Conservation (phyloP, 2,113 vertebrate species). For the Patagioenas fasciata region DNA sequence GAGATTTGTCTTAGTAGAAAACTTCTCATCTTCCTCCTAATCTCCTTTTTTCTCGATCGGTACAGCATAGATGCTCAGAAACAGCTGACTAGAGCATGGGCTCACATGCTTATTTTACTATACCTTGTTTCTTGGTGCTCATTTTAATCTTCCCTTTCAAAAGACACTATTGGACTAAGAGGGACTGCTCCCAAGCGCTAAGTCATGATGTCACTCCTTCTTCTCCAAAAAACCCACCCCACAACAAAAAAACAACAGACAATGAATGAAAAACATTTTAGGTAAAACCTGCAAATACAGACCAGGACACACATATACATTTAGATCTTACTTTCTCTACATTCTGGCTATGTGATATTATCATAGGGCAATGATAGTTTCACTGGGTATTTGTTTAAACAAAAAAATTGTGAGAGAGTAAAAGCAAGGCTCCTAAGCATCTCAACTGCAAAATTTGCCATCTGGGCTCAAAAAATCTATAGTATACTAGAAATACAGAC, state of each 20-base stretch:
- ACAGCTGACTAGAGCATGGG: neutral
- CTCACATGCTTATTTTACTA: neutral
- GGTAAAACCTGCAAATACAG: neutral
- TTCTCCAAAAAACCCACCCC: neutral
- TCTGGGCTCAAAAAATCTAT: neutral
- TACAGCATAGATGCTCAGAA: neutral
- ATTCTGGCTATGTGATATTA: neutral
- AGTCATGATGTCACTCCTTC: neutral
- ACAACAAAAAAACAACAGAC: neutral
- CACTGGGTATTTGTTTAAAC: neutral
- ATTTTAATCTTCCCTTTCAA: neutral
- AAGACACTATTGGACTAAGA: neutral
- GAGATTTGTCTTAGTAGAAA: neutral
- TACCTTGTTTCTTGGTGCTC: neutral
- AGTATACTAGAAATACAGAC: neutral
- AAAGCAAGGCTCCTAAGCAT: neutral
- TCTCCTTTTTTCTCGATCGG: neutral
- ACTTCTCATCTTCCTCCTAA: neutral
- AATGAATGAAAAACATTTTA: neutral
- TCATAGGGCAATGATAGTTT: neutral
- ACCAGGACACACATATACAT: neutral
- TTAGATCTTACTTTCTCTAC: neutral
- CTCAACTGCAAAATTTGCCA: neutral
- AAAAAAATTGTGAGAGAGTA: neutral
- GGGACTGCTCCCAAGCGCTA: neutral